These are phyloP conservation scores for Thymelicus sylvestris DNA, from an alignment of 2,888 invertebrate species.

Conservation along the genomic window DNA sequence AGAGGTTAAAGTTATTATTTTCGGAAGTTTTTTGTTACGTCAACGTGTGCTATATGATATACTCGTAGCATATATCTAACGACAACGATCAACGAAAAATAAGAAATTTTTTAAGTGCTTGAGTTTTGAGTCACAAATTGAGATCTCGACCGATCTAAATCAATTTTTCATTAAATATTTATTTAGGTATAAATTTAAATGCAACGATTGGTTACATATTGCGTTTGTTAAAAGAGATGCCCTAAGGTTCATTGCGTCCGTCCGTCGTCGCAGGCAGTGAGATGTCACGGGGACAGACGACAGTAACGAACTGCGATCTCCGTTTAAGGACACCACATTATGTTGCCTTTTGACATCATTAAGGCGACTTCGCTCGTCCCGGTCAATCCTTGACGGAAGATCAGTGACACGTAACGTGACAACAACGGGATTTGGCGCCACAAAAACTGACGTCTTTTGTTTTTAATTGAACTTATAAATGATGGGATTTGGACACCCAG, in stretches of 20 bases:
- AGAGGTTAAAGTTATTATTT: no score
- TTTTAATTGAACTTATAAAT: neutral
- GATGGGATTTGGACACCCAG: no score
- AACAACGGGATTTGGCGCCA: neutral
- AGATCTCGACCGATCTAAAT: no score
- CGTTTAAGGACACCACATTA: slow-evolving; percentile 75
- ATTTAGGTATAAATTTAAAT: slow-evolving; percentile 51
- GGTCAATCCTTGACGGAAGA: slow-evolving; percentile 52
- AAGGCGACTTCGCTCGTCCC: slow-evolving; percentile 59
- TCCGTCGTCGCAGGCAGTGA: slow-evolving; percentile 63
- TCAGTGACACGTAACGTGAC: slow-evolving; percentile 39
- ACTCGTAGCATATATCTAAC: no score
- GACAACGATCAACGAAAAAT: no score
- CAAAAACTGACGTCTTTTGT: slow-evolving; percentile 13
- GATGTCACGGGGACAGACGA: slow-evolving; percentile 68
- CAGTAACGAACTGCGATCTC: slow-evolving; percentile 75
- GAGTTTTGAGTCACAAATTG: no score
- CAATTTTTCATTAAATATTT: no score
- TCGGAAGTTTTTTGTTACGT: no score
- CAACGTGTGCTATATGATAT: no score
- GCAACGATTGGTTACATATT: slow-evolving; percentile 57
- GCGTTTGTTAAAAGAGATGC: slow-evolving; percentile 51
- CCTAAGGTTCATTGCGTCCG: slow-evolving; percentile 55
- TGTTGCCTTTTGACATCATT: slow-evolving; percentile 81
- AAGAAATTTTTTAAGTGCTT: no score